Evolutionary conservation across 2,888 invertebrate species (phyloP).

Genomic region (Siphonodentalium dalli): DNA sequence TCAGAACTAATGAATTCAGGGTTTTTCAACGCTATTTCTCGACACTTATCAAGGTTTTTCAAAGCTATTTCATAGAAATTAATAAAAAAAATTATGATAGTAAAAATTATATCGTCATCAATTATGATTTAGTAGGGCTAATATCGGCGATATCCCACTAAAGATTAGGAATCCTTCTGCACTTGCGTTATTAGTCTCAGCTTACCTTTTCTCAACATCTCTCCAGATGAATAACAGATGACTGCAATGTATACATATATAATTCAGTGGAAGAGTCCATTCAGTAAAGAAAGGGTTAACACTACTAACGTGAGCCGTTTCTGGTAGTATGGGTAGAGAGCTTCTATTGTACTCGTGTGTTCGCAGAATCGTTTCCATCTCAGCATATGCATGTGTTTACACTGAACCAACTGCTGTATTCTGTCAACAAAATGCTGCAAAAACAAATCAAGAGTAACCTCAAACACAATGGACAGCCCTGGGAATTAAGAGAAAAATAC

Average conservation of each 20-base stretch:
- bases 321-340: constrained; percentile 56
- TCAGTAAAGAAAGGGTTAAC: not conserved
- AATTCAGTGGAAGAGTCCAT: not conserved
- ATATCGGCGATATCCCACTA: no score
- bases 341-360: constrained; percentile 58
- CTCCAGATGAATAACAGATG: no score
- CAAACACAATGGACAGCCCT: not conserved
- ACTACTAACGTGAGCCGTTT: constrained; percentile 54
- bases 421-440: constrained; percentile 59
- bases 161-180: no score
- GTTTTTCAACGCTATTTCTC: no score
- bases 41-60: no score
- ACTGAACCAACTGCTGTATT: constrained; percentile 58
- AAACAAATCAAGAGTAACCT: constrained; percentile 1
- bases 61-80: no score
- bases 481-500: not conserved
- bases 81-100: no score
- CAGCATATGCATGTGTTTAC: constrained; percentile 61
- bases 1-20: no score
- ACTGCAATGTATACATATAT: not conserved
- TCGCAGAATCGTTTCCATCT: constrained; percentile 64
- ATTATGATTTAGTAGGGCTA: no score
- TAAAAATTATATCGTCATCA: no score
- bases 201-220: no score
- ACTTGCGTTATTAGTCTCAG: no score